Evolutionary conservation across 2,113 vertebrate species (phyloP).

Genomic region (Conger conger): DNA sequence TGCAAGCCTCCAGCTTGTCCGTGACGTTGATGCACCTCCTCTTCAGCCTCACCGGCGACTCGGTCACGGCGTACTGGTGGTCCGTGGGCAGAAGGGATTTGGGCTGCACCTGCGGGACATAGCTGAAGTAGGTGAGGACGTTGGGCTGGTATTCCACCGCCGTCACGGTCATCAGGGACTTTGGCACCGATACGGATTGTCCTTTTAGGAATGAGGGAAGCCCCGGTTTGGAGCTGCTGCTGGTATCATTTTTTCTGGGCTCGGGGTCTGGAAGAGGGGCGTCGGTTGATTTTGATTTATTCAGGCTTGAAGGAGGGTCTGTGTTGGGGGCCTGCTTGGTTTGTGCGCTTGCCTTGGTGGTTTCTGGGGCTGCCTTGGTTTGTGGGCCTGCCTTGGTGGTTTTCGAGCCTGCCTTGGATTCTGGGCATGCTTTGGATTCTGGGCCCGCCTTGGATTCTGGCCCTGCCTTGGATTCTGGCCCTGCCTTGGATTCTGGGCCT

Average conservation of each 20-base stretch:
- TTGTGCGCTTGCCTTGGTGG: too few species aligned
- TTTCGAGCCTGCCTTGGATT: too few species aligned
- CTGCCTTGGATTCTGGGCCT: too few species aligned
- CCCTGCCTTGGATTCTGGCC: too few species aligned
- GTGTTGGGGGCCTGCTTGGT: background rate
- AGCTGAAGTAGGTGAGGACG: background rate
- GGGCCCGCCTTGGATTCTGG: too few species aligned
- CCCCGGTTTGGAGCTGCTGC: background rate
- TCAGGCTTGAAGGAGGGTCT: background rate
- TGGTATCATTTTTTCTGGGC: background rate
- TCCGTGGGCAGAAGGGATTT: background rate
- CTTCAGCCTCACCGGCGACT: background rate
- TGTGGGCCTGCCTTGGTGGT: too few species aligned
- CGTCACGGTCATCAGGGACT: background rate
- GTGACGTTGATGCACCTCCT: background rate
- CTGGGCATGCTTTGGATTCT: too few species aligned
- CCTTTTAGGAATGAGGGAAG: background rate
- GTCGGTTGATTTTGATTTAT: background rate
- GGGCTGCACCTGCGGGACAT: background rate
- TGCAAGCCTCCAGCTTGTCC: slow-evolving; percentile 3
- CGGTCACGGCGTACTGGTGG: background rate
- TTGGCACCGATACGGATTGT: background rate
- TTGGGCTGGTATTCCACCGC: background rate
- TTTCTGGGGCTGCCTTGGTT: too few species aligned
- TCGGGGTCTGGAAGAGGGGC: background rate